Percentiles rank a stretch among this genome's conserved stretches.
phyloP scores from a whole-genome alignment of 2,797 vertebrate genomes.

The Craterocephalus amniculus region DNA sequence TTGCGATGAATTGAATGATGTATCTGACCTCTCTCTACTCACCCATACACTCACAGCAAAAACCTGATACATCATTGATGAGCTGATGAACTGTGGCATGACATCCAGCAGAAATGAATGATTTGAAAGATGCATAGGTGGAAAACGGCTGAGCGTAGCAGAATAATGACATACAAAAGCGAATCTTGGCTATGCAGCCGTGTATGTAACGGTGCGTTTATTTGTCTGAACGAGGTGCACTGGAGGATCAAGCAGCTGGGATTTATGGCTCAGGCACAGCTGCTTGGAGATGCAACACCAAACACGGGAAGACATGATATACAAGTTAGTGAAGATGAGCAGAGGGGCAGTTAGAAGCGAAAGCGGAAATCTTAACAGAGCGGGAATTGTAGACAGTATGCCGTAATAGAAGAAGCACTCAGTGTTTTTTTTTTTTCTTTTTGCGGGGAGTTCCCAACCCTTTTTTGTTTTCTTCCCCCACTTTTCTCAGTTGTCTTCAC shows the following conservation, averaged over 20 bases:
- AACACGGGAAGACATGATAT: not conserved
- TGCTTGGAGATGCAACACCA: not conserved
- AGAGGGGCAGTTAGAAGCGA: conserved; percentile 20
- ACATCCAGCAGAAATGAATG: not conserved
- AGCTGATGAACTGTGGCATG: conserved; percentile 23
- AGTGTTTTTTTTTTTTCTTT: conserved; percentile 15
- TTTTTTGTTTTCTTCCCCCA: conserved; percentile 37
- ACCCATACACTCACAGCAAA: conserved; percentile 16
- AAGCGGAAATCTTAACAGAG: conserved; percentile 17
- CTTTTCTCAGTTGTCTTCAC: conserved; percentile 33
- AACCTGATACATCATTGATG: conserved; percentile 21
- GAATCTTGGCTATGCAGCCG: not conserved
- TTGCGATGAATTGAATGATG: conserved; percentile 30
- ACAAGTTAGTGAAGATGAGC: conserved; percentile 27
- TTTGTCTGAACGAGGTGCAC: not conserved
- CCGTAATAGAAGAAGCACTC: conserved; percentile 40
- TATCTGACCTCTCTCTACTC: conserved; percentile 19
- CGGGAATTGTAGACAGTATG: conserved; percentile 37
- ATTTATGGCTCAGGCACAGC: conserved; percentile 6
- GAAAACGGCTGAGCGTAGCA: not conserved
- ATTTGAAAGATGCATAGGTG: not conserved
- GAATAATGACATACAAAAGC: not conserved
- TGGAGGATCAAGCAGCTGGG: not conserved
- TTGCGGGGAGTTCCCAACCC: conserved; percentile 10
- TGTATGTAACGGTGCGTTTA: not conserved